Base-by-base conservation (phyloP, 2,797 vertebrate genomes). In the Microctenopoma lineatum region DNA sequence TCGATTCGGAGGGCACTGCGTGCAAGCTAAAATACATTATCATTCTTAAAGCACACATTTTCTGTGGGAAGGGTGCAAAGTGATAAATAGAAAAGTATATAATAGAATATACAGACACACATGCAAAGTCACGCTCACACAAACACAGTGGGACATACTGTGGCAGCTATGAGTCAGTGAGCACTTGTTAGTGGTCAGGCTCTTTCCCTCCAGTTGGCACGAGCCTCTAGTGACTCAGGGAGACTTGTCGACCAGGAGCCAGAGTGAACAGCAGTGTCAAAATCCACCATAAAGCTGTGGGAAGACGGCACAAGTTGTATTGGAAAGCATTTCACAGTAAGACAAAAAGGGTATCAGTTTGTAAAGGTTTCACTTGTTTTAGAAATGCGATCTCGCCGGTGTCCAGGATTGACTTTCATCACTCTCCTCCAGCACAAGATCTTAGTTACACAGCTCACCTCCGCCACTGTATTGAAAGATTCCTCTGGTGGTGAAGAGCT, bases 151-250 rank as follows among this genome's bases (percentile, higher is more conserved):
- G 77, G 89, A 88, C 90, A 90, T 90, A 88, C 87, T 90, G 90
- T 76, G 69, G 75, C 29, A 56, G 90, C 87, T 86, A 73, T 94
- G 93, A 94, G 86, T 94, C 93, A 93, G 84, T 86, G 90, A 91
- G 84, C 85, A 90, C 91, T 92, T 92, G 91, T 92, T 90, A 90
- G 85, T 57, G 88, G 88, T 90, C 86, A 84, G 83, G 59, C 84
- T 91, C 85, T 84, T 84, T 86, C 84, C 85, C 83, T 89, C 87
- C 87, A 89, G 87, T 92, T 94, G 93, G 92, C 93, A 83, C 61
- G 16, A 78, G 73, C 80, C 80, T 89, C 82, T 46, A 66, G 88
- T 94, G 92, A 93, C 86, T 94, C 92, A 93, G 83, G 84, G 77
- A 84, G 84, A 90, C 90, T 92, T 91, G 92, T 84, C 66, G 55